phyloP scores from a whole-genome alignment of 2,797 vertebrate genomes.

The Atherinosoma microstoma region DNA sequence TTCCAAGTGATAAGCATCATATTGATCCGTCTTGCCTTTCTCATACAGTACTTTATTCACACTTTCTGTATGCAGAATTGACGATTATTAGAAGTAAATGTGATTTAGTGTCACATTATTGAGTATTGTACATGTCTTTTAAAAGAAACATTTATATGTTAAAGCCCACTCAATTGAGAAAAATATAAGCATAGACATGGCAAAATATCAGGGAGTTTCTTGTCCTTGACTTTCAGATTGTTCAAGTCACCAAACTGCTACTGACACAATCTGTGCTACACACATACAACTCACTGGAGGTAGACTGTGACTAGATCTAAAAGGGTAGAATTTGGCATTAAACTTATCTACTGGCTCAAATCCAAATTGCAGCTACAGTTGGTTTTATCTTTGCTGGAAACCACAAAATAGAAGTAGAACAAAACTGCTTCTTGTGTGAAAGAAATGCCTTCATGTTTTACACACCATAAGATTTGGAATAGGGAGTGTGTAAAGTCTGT shows the following conservation, averaged over 20 bases:
- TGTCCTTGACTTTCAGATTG: conserved; percentile 70
- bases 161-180: conserved; percentile 46
- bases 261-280: conserved; percentile 31
- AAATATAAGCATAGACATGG: conserved; percentile 34
- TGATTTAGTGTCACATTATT: conserved; percentile 18
- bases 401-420: not conserved
- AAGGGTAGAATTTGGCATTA: conserved; percentile 24
- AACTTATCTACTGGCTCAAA: conserved; percentile 17
- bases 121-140: conserved; percentile 34
- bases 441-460: not conserved
- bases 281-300: conserved; percentile 30
- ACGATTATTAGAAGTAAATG: conserved; percentile 37
- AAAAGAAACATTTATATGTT: conserved; percentile 37
- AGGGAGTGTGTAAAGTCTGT: not conserved
- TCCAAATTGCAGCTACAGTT: not conserved
- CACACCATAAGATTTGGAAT: not conserved
- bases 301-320: conserved; percentile 32
- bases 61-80: conserved; percentile 52
- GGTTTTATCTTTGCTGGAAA: conserved; percentile 1
- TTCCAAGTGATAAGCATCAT: conserved; percentile 50
- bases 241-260: conserved; percentile 38
- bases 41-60: conserved; percentile 51
- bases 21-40: conserved; percentile 65
- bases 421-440: not conserved
- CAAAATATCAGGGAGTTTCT: conserved; percentile 45